A percentile compares a stretch with the other conserved stretches of the same genome.
phyloP scores from a whole-genome alignment of 1,140 invertebrate genomes.

The Neodiprion lecontei region DNA sequence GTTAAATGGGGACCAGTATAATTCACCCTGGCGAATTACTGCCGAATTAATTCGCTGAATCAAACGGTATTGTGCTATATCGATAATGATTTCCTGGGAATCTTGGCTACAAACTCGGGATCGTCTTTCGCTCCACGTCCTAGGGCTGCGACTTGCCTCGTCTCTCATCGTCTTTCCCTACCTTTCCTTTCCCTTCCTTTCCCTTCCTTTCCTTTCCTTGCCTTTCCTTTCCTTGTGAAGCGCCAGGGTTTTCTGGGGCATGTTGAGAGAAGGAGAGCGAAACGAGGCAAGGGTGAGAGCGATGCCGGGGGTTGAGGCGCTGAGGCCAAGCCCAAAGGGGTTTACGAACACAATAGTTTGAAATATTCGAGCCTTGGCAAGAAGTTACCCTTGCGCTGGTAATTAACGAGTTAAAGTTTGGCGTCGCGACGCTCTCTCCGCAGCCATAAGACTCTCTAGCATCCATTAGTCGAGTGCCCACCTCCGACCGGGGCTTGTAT shows the following conservation, averaged over 20 bases:
- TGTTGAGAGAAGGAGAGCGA: not conserved
- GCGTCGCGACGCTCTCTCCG: constrained; percentile 50
- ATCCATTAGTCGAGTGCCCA: constrained; percentile 63
- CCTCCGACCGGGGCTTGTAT: constrained; percentile 55
- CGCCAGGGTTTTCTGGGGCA: not conserved
- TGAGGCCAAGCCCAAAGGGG: constrained; percentile 50
- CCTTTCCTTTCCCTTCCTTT: constrained; percentile 15
- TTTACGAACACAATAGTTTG: constrained; percentile 63
- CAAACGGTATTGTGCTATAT: constrained; percentile 38
- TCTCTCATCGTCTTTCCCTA: not conserved
- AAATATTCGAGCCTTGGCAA: constrained; percentile 63
- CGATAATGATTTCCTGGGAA: constrained; percentile 39
- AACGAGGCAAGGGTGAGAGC: not conserved
- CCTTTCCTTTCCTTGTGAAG: not conserved
- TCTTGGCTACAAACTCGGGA: constrained; percentile 28
- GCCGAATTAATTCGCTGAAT: constrained; percentile 39
- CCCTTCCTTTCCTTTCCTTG: not conserved
- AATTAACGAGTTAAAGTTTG: constrained; percentile 66
- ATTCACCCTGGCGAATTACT: not conserved
- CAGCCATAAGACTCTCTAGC: constrained; percentile 52
- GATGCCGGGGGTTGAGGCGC: not conserved
- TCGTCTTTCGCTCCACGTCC: constrained; percentile 23
- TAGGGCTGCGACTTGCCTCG: not conserved
- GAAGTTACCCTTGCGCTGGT: constrained; percentile 62
- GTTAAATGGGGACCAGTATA: not conserved